Percentiles rank a stretch among this genome's conserved stretches.
These are phyloP conservation scores for Nomada ferruginata DNA, from an alignment of 2,888 invertebrate genomes.

Conservation along the genomic window DNA sequence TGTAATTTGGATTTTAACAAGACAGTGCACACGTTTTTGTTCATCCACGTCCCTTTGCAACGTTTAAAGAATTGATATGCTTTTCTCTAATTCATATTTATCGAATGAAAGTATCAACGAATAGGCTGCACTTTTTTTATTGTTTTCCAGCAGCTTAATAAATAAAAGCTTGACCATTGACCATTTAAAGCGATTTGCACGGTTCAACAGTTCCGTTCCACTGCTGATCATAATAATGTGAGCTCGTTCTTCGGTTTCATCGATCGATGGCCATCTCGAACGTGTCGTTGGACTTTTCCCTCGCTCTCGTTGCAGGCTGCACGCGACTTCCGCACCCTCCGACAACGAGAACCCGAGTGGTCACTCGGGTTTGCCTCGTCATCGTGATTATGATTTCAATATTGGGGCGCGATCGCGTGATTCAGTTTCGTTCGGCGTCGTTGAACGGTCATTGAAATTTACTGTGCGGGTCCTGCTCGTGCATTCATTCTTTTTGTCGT, in stretches of 20 bases:
- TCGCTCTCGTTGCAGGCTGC: constrained; percentile 39
- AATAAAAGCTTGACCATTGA: no score
- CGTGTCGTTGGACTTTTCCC: background rate
- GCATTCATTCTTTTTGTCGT: background rate
- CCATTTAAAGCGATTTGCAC: background rate
- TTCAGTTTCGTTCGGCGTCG: constrained; percentile 51
- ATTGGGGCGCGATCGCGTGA: constrained; percentile 58
- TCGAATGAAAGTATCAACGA: no score
- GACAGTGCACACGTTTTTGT: no score
- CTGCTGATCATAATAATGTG: background rate
- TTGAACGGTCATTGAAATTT: constrained; percentile 52
- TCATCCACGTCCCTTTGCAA: no score
- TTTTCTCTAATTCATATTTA: no score
- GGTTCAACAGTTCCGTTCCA: background rate
- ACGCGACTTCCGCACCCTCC: constrained; percentile 17
- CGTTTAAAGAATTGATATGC: no score
- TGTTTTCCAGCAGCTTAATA: no score
- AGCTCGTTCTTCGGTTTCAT: background rate
- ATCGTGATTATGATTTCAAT: constrained; percentile 30
- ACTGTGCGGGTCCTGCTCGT: constrained; percentile 13
- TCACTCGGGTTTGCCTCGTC: constrained; percentile 7
- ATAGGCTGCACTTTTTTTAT: no score
- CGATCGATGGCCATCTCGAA: background rate
- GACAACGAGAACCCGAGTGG: constrained; percentile 1
- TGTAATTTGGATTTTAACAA: no score